Conservation (phyloP, 2,888 invertebrate species). For the Nephrotoma flavescens region DNA sequence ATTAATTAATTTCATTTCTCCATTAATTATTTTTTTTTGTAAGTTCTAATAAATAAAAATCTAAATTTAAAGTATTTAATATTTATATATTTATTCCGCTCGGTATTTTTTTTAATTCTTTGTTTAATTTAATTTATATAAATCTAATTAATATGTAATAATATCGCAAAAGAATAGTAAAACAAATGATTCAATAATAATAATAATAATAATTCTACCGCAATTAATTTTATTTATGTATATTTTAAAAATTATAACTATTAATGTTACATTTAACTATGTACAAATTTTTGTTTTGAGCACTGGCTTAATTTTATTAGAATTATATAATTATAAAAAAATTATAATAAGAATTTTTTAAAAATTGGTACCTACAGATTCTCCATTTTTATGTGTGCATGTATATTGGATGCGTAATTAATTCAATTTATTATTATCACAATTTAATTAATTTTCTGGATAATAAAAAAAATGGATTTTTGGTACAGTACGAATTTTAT, state of each 20-base stretch:
- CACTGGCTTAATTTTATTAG: neutral
- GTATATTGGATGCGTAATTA: neutral
- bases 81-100: neutral
- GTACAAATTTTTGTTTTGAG: neutral
- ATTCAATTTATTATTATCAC: neutral
- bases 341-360: neutral
- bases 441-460: neutral
- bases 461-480: neutral
- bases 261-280: neutral
- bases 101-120: neutral
- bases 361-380: neutral
- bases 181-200: neutral
- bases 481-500: neutral
- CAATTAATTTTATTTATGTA: neutral
- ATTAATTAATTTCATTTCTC: neutral
- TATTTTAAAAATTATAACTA: neutral
- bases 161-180: neutral
- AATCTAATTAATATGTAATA: neutral
- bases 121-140: neutral
- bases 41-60: neutral
- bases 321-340: neutral
- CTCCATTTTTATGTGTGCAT: neutral
- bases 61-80: neutral
- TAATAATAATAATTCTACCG: neutral
- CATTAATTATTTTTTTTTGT: neutral